Evolutionary conservation across 2,113 vertebrate species (phyloP).

Genomic region (Xiphias gladius): DNA sequence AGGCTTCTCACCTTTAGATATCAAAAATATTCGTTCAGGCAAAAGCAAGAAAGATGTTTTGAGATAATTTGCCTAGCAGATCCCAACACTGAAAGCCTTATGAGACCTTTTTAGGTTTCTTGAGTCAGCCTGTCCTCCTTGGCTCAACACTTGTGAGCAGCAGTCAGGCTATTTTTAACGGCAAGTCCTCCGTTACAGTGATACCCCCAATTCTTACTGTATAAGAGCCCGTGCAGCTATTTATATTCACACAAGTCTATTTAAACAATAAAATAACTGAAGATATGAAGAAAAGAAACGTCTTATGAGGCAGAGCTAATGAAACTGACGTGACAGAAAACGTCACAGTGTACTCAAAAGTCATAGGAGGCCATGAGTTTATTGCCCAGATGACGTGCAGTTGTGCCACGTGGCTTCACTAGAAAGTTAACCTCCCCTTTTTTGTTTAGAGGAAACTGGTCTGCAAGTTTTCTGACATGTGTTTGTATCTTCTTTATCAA

Average conservation of each 20-base stretch:
- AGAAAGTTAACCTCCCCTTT: background rate
- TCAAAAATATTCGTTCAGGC: background rate
- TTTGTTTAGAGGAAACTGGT: background rate
- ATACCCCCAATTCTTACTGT: constrained; percentile 73
- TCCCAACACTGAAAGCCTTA: constrained; percentile 10
- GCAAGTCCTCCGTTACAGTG: constrained; percentile 54
- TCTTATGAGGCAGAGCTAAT: background rate
- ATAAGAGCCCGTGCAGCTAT: constrained; percentile 56
- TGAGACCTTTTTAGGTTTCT: constrained; percentile 84
- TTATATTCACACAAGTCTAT: constrained; percentile 36
- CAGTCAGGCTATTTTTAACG: constrained; percentile 82
- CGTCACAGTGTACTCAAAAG: background rate
- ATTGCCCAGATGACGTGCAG: background rate
- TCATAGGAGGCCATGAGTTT: background rate
- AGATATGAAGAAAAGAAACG: background rate
- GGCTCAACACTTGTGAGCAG: constrained; percentile 71
- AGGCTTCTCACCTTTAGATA: constrained; percentile 4
- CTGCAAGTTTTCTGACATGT: background rate
- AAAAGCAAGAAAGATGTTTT: background rate
- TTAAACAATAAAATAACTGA: constrained; percentile 7
- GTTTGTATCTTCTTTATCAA: background rate
- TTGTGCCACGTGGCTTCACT: background rate
- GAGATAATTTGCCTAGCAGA: constrained; percentile 28
- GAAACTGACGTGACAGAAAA: background rate
- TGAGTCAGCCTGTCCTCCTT: constrained; percentile 60